Percentiles rank a stretch among this genome's conserved stretches.
Conservation (phyloP, 2,797 vertebrate species). For the Syncerus caffer region DNA sequence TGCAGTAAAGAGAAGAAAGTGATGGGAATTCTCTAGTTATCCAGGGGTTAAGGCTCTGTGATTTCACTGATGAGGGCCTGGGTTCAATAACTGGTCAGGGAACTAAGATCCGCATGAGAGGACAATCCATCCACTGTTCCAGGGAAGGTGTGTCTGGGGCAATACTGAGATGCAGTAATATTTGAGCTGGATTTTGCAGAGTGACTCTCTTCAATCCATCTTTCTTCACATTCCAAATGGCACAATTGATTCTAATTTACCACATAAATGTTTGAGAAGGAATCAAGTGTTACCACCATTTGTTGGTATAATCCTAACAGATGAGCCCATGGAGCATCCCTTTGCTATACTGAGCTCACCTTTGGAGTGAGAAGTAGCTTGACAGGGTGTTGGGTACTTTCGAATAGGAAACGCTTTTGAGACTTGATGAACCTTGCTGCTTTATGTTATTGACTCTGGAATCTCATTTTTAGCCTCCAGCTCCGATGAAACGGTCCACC, state of each 20-base stretch:
- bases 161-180: neutral
- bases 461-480: neutral
- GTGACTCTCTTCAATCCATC: neutral
- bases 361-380: neutral
- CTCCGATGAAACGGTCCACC: neutral
- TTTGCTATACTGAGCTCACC: neutral
- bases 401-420: neutral
- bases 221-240: neutral
- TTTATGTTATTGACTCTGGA: neutral
- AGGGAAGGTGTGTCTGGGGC: neutral
- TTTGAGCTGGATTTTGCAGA: neutral
- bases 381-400: neutral
- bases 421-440: neutral
- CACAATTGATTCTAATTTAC: neutral
- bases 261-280: neutral
- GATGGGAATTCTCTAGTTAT: neutral
- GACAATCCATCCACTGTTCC: neutral
- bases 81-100: neutral
- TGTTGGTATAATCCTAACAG: neutral
- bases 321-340: neutral
- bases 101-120: neutral
- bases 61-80: neutral
- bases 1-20: neutral
- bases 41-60: neutral
- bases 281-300: neutral